Percentiles rank a stretch among this genome's conserved stretches.
Evolutionary conservation across 2,113 vertebrate genomes (phyloP).

Genomic region (Campylomormyrus tamandua): DNA sequence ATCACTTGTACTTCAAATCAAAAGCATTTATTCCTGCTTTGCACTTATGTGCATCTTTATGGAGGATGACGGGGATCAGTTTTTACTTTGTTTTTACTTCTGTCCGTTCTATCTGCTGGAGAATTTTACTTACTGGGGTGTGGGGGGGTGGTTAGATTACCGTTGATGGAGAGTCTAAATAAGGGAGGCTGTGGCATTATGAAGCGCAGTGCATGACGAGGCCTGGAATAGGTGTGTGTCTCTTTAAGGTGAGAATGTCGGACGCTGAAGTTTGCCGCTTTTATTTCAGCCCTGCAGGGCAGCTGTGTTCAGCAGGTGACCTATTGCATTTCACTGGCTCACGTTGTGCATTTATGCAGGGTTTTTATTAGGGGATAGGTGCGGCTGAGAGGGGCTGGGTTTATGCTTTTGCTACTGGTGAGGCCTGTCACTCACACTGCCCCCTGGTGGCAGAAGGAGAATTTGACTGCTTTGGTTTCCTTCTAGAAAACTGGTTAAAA

Average conservation of each 20-base stretch:
- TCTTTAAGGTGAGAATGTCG: background rate
- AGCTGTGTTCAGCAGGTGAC: background rate
- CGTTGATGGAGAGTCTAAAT: background rate
- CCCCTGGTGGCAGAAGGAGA: slow-evolving; percentile 11
- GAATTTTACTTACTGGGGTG: background rate
- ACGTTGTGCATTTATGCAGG: background rate
- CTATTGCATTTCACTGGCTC: background rate
- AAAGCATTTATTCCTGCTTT: background rate
- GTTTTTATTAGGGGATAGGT: background rate
- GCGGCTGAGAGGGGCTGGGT: background rate
- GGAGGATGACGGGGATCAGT: background rate
- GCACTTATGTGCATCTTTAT: background rate
- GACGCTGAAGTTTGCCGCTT: background rate
- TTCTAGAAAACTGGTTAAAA: background rate
- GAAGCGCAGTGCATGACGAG: background rate
- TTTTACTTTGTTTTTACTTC: background rate
- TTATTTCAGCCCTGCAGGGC: background rate
- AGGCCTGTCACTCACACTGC: slow-evolving; percentile 1
- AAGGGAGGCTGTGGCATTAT: background rate
- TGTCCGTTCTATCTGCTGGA: background rate
- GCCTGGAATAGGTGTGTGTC: background rate
- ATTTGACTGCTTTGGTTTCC: background rate
- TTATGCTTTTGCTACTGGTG: background rate
- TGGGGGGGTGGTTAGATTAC: background rate
- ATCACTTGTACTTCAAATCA: background rate